Evolutionary conservation across 1,140 invertebrate genomes (phyloP), one percentile per base, ranked within the genome.

Genomic region (Orussus abietinus): DNA sequence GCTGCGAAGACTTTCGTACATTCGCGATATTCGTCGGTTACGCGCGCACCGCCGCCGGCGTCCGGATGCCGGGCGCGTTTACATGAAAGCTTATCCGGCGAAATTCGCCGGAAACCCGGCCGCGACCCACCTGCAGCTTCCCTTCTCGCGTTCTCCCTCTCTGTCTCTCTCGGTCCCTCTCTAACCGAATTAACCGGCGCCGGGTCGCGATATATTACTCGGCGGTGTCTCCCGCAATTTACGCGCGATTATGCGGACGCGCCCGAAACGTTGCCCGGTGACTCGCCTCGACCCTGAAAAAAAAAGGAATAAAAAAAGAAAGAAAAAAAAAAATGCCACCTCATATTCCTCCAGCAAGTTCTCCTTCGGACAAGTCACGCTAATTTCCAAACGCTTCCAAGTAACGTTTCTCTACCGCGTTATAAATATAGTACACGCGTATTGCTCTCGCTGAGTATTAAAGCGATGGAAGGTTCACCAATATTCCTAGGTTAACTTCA

Each of bases 151-250:
- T 28, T n/a, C 32, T 35, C 13, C 33, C 19, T 14, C 35, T 15
- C 30, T 19, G 9, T 14, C 12, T 10, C 22, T 20, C 15, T 15
- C 26, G 32, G 19, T 14, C 36, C 17, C 54, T 25, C 35, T 12
- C 48, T 54, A 56, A 56, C 51, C 40, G 48, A 56, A 56, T 54
- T 56, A 56, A 56, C 51, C 40, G 49, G 42, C 46, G 46, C 22
- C 37, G 42, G 45, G 38, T 26, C 42, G 39, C 51, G 50, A 55
- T 55, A 55, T 54, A 55, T 55, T 55, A 55, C 51, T 39, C 19
- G 11, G 47, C 17, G 43, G 31, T 40, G 47, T 50, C 47, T 55
- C 53, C 38, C 46, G 52, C 48, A 56, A 56, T 56, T 55, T 55
- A 51, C 53, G 45, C 47, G 44, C 49, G 48, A 56, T 56, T 56